A percentile compares a stretch with the other conserved stretches of the same genome.
These are phyloP conservation scores for Etheostoma cragini DNA, from an alignment of 2,113 vertebrate species.

Conservation along the genomic window DNA sequence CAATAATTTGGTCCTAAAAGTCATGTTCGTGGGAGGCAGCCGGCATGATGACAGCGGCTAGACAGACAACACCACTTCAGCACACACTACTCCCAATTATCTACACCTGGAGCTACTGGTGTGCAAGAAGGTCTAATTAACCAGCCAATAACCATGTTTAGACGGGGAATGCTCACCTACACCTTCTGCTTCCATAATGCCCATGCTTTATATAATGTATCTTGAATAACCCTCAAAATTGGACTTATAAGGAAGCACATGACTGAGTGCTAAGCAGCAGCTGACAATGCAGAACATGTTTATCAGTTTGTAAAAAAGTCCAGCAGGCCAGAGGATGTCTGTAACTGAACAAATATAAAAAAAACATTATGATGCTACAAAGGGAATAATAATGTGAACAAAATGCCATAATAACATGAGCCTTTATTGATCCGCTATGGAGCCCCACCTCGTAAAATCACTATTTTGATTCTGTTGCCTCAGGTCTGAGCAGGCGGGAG, in stretches of 20 bases:
- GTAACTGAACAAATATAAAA: constrained; percentile 2
- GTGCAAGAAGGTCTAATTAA: constrained; percentile 61
- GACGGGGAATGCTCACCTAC: constrained; percentile 22
- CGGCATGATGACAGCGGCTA: constrained; percentile 64
- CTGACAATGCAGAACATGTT: constrained; percentile 28
- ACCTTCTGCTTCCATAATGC: constrained; percentile 37
- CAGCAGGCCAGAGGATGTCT: constrained; percentile 2
- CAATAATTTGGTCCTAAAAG: constrained; percentile 85
- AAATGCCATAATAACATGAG: constrained; percentile 40
- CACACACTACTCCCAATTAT: constrained; percentile 70
- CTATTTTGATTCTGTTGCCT: constrained; percentile 21
- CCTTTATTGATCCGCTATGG: constrained; percentile 4
- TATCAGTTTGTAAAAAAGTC: constrained; percentile 21
- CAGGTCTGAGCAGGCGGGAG: constrained; percentile 3
- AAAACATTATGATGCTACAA: constrained; percentile 15
- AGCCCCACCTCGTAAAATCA: constrained; percentile 11
- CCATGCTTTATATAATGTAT: constrained; percentile 14
- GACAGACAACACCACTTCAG: constrained; percentile 52
- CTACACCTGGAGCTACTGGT: constrained; percentile 68
- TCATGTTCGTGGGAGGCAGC: constrained; percentile 69
- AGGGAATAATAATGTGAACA: constrained; percentile 48
- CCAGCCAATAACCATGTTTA: constrained; percentile 31
- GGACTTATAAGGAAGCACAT: background rate
- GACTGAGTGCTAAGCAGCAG: constrained; percentile 17
- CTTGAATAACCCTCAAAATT: constrained; percentile 14